phyloP scores from a whole-genome alignment of 2,113 vertebrate species.

The Stictonetta naevosa region DNA sequence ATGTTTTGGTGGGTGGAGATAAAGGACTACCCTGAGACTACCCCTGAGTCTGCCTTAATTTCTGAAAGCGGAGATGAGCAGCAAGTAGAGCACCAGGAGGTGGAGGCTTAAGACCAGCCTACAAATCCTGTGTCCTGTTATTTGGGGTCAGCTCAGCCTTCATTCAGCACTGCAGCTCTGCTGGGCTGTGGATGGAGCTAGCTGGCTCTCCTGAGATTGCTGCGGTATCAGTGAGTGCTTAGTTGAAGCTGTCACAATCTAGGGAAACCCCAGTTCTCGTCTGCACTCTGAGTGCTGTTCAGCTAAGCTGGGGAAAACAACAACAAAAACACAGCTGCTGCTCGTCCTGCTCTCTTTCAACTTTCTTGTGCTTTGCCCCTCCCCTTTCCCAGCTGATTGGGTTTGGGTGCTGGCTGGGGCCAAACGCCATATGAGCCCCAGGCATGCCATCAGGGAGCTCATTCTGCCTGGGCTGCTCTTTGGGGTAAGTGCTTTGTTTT shows the following conservation, averaged over 20 bases:
- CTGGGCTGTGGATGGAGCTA: not conserved
- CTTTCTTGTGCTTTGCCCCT: too few species aligned
- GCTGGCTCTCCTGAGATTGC: not conserved
- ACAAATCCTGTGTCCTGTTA: rapidly evolving
- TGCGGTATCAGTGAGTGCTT: rapidly evolving
- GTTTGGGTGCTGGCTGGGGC: too few species aligned
- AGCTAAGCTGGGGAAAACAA: not conserved
- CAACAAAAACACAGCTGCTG: too few species aligned
- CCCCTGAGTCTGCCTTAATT: not conserved
- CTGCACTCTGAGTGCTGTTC: not conserved
- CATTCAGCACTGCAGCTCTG: not conserved
- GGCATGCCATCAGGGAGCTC: too few species aligned
- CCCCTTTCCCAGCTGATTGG: too few species aligned
- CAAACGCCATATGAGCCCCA: too few species aligned
- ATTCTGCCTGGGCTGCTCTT: too few species aligned
- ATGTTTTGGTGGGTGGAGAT: not conserved
- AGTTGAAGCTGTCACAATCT: not conserved
- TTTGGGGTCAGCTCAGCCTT: not conserved
- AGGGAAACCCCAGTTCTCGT: not conserved
- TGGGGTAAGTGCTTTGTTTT: too few species aligned
- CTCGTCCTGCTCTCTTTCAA: too few species aligned
- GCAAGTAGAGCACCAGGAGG: not conserved
- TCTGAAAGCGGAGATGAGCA: not conserved
- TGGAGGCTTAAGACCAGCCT: not conserved
- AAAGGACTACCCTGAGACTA: not conserved